Base-by-base conservation (phyloP, 2,113 vertebrate species). In the Ornithorhynchus anatinus region DNA sequence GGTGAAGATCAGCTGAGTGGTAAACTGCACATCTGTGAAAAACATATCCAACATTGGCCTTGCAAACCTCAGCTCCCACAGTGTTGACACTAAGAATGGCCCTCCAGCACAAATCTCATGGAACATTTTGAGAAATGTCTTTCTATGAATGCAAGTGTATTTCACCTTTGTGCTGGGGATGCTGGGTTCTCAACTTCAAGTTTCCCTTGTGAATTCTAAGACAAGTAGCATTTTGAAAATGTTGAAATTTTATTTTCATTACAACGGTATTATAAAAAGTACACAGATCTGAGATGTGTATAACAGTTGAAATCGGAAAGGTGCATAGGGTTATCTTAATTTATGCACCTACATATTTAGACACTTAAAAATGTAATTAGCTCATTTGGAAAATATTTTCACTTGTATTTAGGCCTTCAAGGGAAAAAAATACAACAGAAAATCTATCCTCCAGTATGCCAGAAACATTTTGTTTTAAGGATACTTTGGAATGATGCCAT, bases 391-490 rank as follows among this genome's bases (percentile, higher is more conserved):
- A 81, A 59, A 67, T 39, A 50, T 6, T 44, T 39, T 13, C 59
- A 7, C 74, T 50, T 15, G 0, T 3, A 19, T 38, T 58, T 5
- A 37, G 27, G 38, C 22, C 12, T 47, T 66, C 56, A 20, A n/a
- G 56, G 32, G 45, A 50, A 44, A 48, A 29, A 23, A 67, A 47
- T 50, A 35, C 0, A 56, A 67, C n/a, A n/a, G n/a, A n/a, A n/a
- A n/a, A n/a, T n/a, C 60, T 69, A 5, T 72, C 73, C 62, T 72
- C 79, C 53, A 43, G 60, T 53, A 29, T 61, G 56, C 69, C 44
- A 10, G 45, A 75, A 53, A 57, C 52, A 54, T 67, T n/a, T 72
- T 37, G 53, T 48, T 80, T 3, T 48, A 5, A 22, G n/a, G 63
- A 81, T 3, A 29, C 64, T 19, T 69, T 44, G 75, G 61, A 71